phyloP scores from a whole-genome alignment of 2,113 vertebrate species.

The Osmerus mordax region DNA sequence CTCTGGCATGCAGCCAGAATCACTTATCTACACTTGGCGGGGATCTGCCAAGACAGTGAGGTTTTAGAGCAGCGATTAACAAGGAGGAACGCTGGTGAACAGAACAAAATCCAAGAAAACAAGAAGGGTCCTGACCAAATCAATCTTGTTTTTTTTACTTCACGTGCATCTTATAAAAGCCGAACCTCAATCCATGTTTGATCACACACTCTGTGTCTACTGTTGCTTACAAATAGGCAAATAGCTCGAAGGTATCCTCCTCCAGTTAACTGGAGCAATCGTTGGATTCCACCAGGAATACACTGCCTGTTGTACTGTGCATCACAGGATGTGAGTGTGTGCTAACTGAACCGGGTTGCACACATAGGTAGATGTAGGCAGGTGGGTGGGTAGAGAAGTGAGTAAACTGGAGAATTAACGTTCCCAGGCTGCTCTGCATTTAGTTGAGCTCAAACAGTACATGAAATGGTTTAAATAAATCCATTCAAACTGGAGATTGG shows the following conservation, averaged over 20 bases:
- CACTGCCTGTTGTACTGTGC: not conserved
- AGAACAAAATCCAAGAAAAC: conserved; percentile 6
- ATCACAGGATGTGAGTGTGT: not conserved
- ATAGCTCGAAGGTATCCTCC: not conserved
- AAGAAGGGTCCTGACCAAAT: too few relatives aligned
- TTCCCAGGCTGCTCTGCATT: too few relatives aligned
- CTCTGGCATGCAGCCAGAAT: conserved; percentile 49
- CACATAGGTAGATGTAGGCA: not conserved
- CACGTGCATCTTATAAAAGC: not conserved
- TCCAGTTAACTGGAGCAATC: not conserved
- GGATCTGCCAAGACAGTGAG: conserved; percentile 46
- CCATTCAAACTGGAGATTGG: too few relatives aligned
- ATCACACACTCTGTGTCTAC: too few relatives aligned
- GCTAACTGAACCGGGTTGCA: not conserved
- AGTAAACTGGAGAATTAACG: too few relatives aligned
- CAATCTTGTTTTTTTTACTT: too few relatives aligned
- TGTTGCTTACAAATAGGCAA: not conserved
- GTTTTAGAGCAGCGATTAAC: conserved; percentile 19
- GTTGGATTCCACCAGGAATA: not conserved
- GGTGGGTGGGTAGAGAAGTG: not conserved
- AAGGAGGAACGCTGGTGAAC: conserved; percentile 10
- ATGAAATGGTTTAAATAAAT: too few relatives aligned
- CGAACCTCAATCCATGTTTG: not conserved
- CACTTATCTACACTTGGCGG: conserved; percentile 42
- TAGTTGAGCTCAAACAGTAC: too few relatives aligned